These are phyloP conservation scores for Endotricha flammealis DNA, from an alignment of 2,888 invertebrate genomes.

Conservation along the genomic window DNA sequence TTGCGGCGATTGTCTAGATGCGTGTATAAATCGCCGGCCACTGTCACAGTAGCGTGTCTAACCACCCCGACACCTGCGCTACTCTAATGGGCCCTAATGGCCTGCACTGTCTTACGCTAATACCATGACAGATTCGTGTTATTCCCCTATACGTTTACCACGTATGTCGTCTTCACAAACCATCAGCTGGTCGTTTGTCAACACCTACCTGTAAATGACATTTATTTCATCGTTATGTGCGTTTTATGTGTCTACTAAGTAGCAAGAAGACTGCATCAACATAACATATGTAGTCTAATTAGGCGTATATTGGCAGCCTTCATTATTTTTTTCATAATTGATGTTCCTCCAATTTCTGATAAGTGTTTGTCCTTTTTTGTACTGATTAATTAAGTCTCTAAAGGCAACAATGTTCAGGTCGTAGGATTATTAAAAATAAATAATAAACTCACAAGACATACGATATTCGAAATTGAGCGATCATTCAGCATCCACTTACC, in stretches of 20 bases:
- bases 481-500: constrained; percentile 6
- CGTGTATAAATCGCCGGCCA: constrained; percentile 15
- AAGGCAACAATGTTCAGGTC: no score
- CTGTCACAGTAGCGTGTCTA: constrained; percentile 63
- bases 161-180: constrained; percentile 18
- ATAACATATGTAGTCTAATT: no score
- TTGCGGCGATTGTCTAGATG: constrained; percentile 3
- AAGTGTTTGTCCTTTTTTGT: no score
- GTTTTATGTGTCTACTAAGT: no score
- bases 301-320: no score
- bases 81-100: constrained; percentile 57
- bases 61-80: constrained; percentile 57
- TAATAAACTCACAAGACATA: not conserved
- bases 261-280: no score
- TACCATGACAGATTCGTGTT: constrained; percentile 42
- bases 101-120: constrained; percentile 45
- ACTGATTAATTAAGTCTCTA: no score
- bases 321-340: no score
- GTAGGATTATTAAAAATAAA: no score
- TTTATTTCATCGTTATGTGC: not conserved
- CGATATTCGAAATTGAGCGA: constrained; percentile 8
- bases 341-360: no score
- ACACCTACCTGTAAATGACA: constrained; percentile 1
- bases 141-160: constrained; percentile 37
- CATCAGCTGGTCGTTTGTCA: constrained; percentile 13